Percentiles rank a stretch among this genome's conserved stretches.
These are phyloP conservation scores for Tragelaphus eurycerus DNA, from an alignment of 2,797 vertebrate species.

Conservation along the genomic window DNA sequence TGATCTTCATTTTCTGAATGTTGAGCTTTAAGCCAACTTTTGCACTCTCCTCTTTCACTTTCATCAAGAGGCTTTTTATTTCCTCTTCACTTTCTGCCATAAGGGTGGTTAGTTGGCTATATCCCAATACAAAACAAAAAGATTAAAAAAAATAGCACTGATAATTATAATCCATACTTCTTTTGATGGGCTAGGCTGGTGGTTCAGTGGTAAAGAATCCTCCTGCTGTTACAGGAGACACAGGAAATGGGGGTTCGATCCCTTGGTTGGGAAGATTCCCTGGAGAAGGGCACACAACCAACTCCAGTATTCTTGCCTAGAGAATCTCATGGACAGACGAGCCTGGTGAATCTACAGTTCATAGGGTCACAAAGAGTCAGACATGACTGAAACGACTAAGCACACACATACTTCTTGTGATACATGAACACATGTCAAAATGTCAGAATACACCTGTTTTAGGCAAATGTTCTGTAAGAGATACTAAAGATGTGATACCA, in stretches of 20 bases:
- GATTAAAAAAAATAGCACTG: neutral
- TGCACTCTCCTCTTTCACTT: too few species aligned
- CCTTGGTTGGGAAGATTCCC: fast-evolving
- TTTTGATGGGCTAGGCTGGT: neutral
- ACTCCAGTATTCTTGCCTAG: neutral
- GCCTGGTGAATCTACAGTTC: neutral
- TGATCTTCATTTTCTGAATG: too few species aligned
- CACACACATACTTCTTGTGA: neutral
- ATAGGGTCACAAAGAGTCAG: neutral
- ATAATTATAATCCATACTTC: neutral
- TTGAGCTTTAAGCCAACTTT: too few species aligned
- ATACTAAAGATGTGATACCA: neutral
- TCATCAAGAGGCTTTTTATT: too few species aligned
- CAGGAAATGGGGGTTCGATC: neutral
- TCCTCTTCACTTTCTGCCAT: too few species aligned
- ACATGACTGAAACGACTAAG: neutral
- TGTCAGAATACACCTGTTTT: neutral
- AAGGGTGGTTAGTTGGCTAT: neutral
- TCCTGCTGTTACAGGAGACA: neutral
- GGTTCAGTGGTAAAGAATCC: neutral
- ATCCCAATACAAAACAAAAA: neutral
- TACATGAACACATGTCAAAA: neutral
- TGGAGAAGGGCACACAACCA: neutral
- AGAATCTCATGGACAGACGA: neutral
- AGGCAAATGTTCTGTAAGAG: neutral